Percentiles rank a stretch among this genome's conserved stretches.
Evolutionary conservation across 2,797 vertebrate species (phyloP).

Genomic region (Pangasius larnaudii): DNA sequence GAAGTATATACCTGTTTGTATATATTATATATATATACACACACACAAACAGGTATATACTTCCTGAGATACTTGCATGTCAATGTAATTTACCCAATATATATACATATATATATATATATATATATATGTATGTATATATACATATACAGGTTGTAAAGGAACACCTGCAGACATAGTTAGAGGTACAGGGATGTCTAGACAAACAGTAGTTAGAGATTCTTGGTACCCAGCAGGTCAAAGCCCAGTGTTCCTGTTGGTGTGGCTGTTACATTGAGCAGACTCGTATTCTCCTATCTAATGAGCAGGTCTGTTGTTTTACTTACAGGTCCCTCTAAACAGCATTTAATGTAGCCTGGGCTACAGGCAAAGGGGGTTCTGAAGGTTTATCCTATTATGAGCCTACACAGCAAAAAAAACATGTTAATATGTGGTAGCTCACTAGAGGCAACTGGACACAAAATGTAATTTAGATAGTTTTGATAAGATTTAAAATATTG

Average conservation of each 20-base stretch:
- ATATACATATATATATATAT: too few relatives aligned
- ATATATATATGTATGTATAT: too few relatives aligned
- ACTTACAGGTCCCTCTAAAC: neutral
- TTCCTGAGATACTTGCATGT: too few relatives aligned
- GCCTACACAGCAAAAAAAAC: neutral
- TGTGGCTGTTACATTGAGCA: neutral
- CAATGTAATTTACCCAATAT: too few relatives aligned
- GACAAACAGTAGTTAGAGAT: neutral
- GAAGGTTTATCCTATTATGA: neutral
- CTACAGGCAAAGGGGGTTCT: neutral
- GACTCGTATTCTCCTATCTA: neutral
- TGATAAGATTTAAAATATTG: neutral
- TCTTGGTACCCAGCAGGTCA: neutral
- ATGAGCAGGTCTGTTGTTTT: neutral
- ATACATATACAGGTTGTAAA: neutral
- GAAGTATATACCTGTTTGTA: neutral
- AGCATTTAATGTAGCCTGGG: neutral
- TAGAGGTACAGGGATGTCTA: conserved; percentile 20
- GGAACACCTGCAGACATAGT: neutral
- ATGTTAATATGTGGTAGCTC: neutral
- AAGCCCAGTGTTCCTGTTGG: neutral
- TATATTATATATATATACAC: neutral
- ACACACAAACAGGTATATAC: too few relatives aligned
- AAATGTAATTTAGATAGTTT: neutral
- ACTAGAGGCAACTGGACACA: neutral